Evolutionary conservation across 1,140 invertebrate genomes (phyloP).

Genomic region (Thalassaphorura encarpata): DNA sequence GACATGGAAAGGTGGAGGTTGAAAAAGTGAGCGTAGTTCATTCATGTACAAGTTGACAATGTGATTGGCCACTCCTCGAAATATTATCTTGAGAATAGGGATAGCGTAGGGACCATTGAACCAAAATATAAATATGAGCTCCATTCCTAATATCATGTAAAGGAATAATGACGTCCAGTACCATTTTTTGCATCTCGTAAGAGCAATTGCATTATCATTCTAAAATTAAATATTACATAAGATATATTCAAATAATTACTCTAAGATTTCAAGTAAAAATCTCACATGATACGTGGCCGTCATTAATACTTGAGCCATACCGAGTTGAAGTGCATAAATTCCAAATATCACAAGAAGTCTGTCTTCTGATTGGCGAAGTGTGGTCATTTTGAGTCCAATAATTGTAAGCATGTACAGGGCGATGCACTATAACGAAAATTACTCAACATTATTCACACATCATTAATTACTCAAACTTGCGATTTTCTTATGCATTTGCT

Average conservation of each 20-base stretch:
- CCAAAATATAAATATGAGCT: constrained; percentile 2
- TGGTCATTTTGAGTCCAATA: background rate
- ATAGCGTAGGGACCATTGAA: background rate
- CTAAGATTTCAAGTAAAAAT: too few species aligned
- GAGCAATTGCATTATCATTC: background rate
- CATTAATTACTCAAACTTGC: background rate
- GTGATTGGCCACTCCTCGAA: background rate
- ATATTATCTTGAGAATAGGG: constrained; percentile 1
- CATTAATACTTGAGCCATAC: constrained; percentile 1
- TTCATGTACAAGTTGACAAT: constrained; percentile 4
- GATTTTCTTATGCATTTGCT: background rate
- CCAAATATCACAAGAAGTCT: background rate
- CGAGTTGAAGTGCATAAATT: constrained; percentile 1
- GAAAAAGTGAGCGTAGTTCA: background rate
- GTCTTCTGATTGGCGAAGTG: too few species aligned
- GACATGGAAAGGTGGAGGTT: background rate
- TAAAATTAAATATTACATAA: background rate
- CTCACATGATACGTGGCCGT: constrained; percentile 1
- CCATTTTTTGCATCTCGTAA: constrained; percentile 1
- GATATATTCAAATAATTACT: too few species aligned
- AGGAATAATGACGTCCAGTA: constrained; percentile 4
- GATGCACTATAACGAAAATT: constrained; percentile 8
- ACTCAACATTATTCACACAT: background rate
- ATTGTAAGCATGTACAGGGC: constrained; percentile 5
- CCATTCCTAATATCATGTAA: background rate